Percentiles rank a stretch among this genome's conserved stretches.
Conservation (phyloP, 1,140 invertebrate species). For the Aphelenchoides avenae region DNA sequence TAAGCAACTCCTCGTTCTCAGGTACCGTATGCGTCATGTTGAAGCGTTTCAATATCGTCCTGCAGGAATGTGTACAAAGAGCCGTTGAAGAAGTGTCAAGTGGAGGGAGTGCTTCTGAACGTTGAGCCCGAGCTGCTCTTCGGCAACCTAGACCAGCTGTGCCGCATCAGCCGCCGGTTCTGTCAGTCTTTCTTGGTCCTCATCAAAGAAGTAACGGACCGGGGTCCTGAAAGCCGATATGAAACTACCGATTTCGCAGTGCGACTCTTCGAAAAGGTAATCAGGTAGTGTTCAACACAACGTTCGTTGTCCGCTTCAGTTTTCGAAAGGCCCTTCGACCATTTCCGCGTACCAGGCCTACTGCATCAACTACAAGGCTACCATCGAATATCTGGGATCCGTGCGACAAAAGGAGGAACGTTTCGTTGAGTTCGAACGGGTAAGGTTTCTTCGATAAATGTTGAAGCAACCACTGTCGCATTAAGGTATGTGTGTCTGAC, state of each 20-base stretch:
- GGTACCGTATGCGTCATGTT: slow-evolving; percentile 60
- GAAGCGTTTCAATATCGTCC: slow-evolving; percentile 8
- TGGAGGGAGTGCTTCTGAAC: slow-evolving; percentile 70
- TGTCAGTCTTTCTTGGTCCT: slow-evolving; percentile 69
- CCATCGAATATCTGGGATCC: slow-evolving; percentile 54
- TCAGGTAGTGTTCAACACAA: slow-evolving; percentile 5
- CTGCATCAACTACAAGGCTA: slow-evolving; percentile 50
- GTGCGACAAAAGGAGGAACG: slow-evolving; percentile 53
- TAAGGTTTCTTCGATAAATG: slow-evolving; percentile 11
- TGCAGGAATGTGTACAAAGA: slow-evolving; percentile 69
- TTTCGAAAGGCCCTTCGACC: slow-evolving; percentile 55
- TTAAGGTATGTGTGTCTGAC: slow-evolving; percentile 40
- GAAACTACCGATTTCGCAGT: slow-evolving; percentile 65
- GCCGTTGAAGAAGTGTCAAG: slow-evolving; percentile 70
- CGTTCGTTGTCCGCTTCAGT: slow-evolving; percentile 36
- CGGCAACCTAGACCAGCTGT: slow-evolving; percentile 70
- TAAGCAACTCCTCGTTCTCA: slow-evolving; percentile 71
- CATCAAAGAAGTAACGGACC: slow-evolving; percentile 64
- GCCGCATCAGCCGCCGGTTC: slow-evolving; percentile 69
- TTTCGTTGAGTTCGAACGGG: slow-evolving; percentile 54
- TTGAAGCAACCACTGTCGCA: no score
- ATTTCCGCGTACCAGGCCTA: slow-evolving; percentile 57
- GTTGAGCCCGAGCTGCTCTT: slow-evolving; percentile 70
- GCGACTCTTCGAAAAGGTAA: slow-evolving; percentile 67
- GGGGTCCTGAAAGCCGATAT: slow-evolving; percentile 61